Base-by-base conservation (phyloP, 2,113 vertebrate species). In the Myxocyprinus asiaticus region DNA sequence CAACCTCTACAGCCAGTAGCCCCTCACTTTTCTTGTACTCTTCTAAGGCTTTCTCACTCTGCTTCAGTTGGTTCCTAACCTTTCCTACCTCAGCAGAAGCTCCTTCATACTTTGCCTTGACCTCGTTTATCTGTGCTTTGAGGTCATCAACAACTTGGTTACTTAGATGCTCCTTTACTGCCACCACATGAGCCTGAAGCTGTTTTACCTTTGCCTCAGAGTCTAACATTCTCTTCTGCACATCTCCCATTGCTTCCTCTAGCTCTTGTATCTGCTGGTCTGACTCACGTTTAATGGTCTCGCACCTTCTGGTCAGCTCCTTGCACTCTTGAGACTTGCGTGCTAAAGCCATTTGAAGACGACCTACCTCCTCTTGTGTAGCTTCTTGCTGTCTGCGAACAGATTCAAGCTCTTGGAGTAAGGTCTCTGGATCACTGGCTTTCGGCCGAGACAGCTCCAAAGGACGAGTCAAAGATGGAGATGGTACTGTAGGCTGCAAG, bases 221-320 rank as follows among this genome's bases (percentile, higher is more conserved):
- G 22, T 99, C 98, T 8, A 97, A 90, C 97, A 99, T 99, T n/a
- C 98, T 93, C 86, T 97, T 98, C 92, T 99, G 98, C 6, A 99
- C 97, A 0, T 99, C 96, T 8, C 94, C 94, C 22, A 99, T 73
- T 0, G 97, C 98, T 0, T 98, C 96, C 82, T 99, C 97, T n/a
- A 99, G 87, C 4, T 97, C 95, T 4, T 89, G 93, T 50, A 99
- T 88, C 90, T 99, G 98, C 43, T 92, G 90, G 1, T 99, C 98
- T 0, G 95, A 94, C 48, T 99, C 96, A 0, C 82, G 91, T 86
- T 96, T 97, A 86, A 89, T 88, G 2, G 93, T 53, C n/a, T 99
- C 94, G 0, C 92, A 89, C 76, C 93, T 95, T 0, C 92, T 81
- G 0, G 82, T 87, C 66, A 99, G 82, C 0, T 96, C 95, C 11